Evolutionary conservation across 2,797 vertebrate species (phyloP).

Genomic region (Trachurus trachurus): DNA sequence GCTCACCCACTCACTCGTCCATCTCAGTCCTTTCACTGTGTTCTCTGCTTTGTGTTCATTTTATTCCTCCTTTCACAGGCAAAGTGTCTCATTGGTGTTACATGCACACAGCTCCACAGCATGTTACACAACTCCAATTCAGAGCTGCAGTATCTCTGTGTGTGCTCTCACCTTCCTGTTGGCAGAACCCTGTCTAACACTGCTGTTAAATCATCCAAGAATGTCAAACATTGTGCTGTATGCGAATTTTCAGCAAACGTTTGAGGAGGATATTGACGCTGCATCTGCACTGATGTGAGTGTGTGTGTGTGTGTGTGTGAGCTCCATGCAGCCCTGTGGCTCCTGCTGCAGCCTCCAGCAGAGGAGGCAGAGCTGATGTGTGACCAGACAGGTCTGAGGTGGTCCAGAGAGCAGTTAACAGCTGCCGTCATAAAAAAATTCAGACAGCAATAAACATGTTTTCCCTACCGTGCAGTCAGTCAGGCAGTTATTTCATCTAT

Average conservation of each 20-base stretch:
- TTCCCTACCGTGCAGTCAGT: conserved; percentile 12
- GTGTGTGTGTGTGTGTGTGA: conserved; percentile 19
- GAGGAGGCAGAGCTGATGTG: conserved; percentile 33
- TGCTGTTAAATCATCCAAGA: conserved; percentile 28
- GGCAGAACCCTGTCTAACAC: conserved; percentile 47
- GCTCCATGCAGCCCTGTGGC: conserved; percentile 79
- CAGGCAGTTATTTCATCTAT: background rate
- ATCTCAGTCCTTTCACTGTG: conserved; percentile 44
- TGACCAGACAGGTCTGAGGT: conserved; percentile 22
- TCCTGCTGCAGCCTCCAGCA: conserved; percentile 71
- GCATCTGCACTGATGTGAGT: conserved; percentile 17
- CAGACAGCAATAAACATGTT: conserved; percentile 20
- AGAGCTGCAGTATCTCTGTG: conserved; percentile 43
- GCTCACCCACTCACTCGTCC: conserved; percentile 71
- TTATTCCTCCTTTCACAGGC: conserved; percentile 47
- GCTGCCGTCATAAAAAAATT: conserved; percentile 43
- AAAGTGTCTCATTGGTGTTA: conserved; percentile 40
- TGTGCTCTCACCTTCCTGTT: conserved; percentile 68
- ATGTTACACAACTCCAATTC: conserved; percentile 51
- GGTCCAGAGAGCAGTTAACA: conserved; percentile 37
- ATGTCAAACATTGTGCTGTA: conserved; percentile 59
- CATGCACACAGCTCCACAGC: conserved; percentile 9
- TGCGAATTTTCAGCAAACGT: conserved; percentile 61
- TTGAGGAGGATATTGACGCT: conserved; percentile 8
- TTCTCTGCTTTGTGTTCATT: conserved; percentile 50